phyloP scores from a whole-genome alignment of 2,797 vertebrate genomes.

The Momotus momota region DNA sequence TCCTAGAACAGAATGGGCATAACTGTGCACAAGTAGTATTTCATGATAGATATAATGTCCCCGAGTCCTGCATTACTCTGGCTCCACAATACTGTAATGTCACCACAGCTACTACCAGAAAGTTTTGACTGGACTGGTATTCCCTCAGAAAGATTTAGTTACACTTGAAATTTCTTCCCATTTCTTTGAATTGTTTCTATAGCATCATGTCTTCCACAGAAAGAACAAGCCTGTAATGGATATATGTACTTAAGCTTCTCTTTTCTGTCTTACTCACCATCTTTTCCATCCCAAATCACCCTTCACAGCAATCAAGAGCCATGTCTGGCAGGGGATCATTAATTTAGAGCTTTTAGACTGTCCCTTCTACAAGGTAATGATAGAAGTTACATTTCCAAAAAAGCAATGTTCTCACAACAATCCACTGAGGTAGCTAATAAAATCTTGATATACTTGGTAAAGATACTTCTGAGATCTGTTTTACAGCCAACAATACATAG shows the following conservation, averaged over 20 bases:
- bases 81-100: not conserved
- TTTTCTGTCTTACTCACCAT: not conserved
- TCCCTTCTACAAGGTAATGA: slow-evolving; percentile 38
- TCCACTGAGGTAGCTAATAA: slow-evolving; percentile 63
- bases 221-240: not conserved
- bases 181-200: not conserved
- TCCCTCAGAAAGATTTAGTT: not conserved
- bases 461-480: slow-evolving; percentile 52
- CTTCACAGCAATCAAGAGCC: slow-evolving; percentile 52
- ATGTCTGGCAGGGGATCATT: slow-evolving; percentile 50
- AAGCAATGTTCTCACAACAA: slow-evolving; percentile 53
- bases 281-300: not conserved
- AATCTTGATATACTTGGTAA: slow-evolving; percentile 59
- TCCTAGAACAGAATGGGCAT: not conserved
- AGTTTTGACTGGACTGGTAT: not conserved
- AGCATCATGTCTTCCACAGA: not conserved
- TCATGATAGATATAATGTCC: not conserved
- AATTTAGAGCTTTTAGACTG: slow-evolving; percentile 49
- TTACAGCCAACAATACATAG: not conserved
- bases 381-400: slow-evolving; percentile 65
- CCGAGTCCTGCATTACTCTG: not conserved
- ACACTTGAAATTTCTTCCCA: not conserved
- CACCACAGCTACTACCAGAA: not conserved
- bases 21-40: not conserved
- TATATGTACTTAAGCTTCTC: not conserved